phyloP scores from a whole-genome alignment of 2,113 vertebrate species.

The Osmerus eperlanus region DNA sequence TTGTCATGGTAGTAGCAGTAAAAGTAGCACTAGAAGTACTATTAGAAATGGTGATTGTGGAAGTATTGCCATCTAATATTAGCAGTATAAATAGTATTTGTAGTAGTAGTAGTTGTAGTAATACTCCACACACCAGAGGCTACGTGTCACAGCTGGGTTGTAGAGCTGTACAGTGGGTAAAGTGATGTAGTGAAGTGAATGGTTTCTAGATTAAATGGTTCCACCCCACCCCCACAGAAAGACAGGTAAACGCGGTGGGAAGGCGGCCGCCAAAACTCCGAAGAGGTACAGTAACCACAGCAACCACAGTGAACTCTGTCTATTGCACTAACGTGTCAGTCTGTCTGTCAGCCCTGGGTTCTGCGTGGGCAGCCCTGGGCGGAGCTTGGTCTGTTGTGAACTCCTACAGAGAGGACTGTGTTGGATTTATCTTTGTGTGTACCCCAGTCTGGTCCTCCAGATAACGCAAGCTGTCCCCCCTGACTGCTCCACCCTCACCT shows the following conservation, averaged over 20 bases:
- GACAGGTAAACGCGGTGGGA: conserved; percentile 55
- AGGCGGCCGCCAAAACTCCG: conserved; percentile 54
- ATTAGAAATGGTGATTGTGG: too few species aligned
- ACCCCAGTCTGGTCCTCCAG: too few species aligned
- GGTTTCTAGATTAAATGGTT: conserved; percentile 35
- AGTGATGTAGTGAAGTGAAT: neutral
- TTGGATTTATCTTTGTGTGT: too few species aligned
- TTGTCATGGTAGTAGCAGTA: too few species aligned
- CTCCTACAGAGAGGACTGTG: neutral
- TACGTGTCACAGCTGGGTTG: neutral
- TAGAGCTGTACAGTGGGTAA: neutral
- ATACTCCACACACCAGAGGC: too few species aligned
- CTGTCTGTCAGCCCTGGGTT: conserved; percentile 46
- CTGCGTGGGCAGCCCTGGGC: neutral
- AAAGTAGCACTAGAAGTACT: too few species aligned
- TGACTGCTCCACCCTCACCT: too few species aligned
- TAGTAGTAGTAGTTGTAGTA: too few species aligned
- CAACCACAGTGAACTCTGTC: conserved; percentile 45
- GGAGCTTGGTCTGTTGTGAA: conserved; percentile 28
- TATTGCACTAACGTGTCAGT: conserved; percentile 39
- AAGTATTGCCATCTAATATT: too few species aligned
- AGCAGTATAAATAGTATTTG: too few species aligned
- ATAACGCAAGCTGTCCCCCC: too few species aligned
- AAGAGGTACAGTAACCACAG: conserved; percentile 70
- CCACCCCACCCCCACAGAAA: conserved; percentile 65